phyloP scores from a whole-genome alignment of 2,888 invertebrate species.

The Troilus luridus region DNA sequence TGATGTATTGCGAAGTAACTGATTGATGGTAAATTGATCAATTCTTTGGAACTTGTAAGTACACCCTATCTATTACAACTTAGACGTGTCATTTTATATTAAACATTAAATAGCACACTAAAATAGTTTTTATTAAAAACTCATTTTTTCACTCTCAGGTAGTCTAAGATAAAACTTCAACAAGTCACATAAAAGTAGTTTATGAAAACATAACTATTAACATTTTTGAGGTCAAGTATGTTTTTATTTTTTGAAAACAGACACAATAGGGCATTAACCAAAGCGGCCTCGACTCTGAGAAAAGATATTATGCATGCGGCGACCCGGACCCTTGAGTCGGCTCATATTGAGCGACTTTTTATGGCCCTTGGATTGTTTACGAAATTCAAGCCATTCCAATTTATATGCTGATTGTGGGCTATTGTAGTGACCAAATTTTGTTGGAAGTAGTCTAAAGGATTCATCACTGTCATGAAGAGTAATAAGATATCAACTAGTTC shows the following conservation, averaged over 20 bases:
- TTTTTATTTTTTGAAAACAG: not conserved
- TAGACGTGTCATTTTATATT: no score
- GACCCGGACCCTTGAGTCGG: not conserved
- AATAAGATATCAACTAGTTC: not conserved
- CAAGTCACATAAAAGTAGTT: no score
- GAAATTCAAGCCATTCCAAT: slow-evolving; percentile 28
- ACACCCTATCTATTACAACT: no score
- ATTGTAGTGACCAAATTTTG: not conserved
- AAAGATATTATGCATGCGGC: slow-evolving; percentile 4
- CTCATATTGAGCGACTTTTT: slow-evolving; percentile 17
- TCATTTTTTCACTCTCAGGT: no score
- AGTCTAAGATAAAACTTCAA: no score
- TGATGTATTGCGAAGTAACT: no score
- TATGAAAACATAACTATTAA: not conserved
- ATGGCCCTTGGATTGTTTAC: slow-evolving; percentile 16
- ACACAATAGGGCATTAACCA: not conserved
- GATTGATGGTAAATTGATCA: no score
- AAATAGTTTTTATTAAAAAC: no score
- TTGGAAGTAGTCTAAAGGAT: not conserved
- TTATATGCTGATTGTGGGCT: slow-evolving; percentile 34
- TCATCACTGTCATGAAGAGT: not conserved
- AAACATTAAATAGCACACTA: no score
- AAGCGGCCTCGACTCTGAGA: not conserved
- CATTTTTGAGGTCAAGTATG: not conserved
- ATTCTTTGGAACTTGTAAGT: no score